phyloP scores from a whole-genome alignment of 2,797 vertebrate species.

The Gymnodraco acuticeps region DNA sequence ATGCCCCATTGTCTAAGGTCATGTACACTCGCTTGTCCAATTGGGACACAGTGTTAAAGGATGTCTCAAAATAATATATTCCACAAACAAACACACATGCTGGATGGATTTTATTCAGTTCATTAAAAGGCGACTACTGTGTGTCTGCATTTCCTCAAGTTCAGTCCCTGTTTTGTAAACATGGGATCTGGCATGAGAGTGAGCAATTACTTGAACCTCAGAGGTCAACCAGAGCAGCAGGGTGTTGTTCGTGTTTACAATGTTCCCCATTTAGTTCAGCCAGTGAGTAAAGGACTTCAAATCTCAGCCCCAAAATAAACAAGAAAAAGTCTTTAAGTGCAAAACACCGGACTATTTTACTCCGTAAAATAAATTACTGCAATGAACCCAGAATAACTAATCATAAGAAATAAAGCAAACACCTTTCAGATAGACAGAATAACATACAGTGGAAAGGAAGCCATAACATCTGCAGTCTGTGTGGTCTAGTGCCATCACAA shows the following conservation, averaged over 20 bases:
- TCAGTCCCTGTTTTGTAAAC: constrained; percentile 56
- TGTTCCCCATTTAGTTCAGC: constrained; percentile 70
- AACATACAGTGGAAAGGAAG: constrained; percentile 74
- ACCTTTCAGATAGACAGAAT: constrained; percentile 80
- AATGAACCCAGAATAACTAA: constrained; percentile 71
- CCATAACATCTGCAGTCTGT: constrained; percentile 84
- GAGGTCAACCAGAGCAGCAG: constrained; percentile 69
- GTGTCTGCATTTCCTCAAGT: constrained; percentile 64
- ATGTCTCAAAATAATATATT: constrained; percentile 13
- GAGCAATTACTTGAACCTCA: constrained; percentile 67
- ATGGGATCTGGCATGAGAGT: constrained; percentile 54
- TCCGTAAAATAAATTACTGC: constrained; percentile 64
- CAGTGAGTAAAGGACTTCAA: constrained; percentile 78
- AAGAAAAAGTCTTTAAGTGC: constrained; percentile 69
- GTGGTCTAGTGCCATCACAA: constrained; percentile 91
- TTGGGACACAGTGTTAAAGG: not conserved
- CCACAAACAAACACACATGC: constrained; percentile 7
- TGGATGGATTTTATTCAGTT: constrained; percentile 29
- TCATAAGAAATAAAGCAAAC: constrained; percentile 77
- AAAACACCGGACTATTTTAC: constrained; percentile 72
- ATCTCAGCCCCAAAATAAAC: constrained; percentile 61
- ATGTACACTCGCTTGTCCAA: constrained; percentile 9
- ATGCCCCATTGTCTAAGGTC: not conserved
- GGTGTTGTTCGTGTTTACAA: constrained; percentile 78
- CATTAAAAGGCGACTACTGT: constrained; percentile 34